Evolutionary conservation across 2,113 vertebrate species (phyloP).

Genomic region (Seriola rivoliana): DNA sequence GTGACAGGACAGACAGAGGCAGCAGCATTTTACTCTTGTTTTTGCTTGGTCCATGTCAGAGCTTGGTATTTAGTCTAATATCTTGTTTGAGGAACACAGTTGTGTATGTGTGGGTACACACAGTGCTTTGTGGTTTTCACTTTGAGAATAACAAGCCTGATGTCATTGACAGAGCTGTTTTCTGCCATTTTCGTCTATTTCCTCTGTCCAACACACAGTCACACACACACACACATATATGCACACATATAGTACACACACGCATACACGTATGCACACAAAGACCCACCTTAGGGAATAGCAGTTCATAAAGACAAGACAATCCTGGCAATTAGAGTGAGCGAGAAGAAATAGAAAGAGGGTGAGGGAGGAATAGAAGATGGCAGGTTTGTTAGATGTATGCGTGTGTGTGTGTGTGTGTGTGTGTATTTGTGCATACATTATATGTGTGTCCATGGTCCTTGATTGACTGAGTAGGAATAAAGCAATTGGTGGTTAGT

Average conservation of each 20-base stretch:
- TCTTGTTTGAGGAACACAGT: slow-evolving; percentile 9
- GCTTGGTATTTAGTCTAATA: slow-evolving; percentile 48
- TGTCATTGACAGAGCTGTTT: slow-evolving; percentile 45
- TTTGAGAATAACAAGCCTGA: slow-evolving; percentile 54
- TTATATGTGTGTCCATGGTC: slow-evolving; percentile 19
- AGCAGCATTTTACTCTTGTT: slow-evolving; percentile 22
- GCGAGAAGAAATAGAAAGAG: slow-evolving; percentile 27
- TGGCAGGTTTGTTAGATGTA: slow-evolving; percentile 8
- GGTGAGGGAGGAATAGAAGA: background rate
- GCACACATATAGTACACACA: background rate
- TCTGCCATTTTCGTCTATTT: slow-evolving; percentile 35
- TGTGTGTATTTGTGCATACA: slow-evolving; percentile 6
- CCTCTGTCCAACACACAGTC: background rate
- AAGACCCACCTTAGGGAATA: slow-evolving; percentile 46
- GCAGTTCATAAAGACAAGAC: slow-evolving; percentile 64
- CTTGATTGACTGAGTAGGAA: slow-evolving; percentile 69
- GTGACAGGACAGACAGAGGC: slow-evolving; percentile 1
- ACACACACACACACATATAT: background rate
- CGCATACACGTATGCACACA: background rate
- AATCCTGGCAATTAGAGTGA: slow-evolving; percentile 67
- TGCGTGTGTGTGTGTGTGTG: background rate
- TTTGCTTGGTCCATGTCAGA: background rate
- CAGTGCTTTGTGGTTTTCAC: slow-evolving; percentile 3
- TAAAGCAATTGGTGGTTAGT: slow-evolving; percentile 66
- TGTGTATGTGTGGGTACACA: slow-evolving; percentile 12